A percentile compares a stretch with the other conserved stretches of the same genome.
These are phyloP conservation scores for Atta texana DNA, from an alignment of 1,140 invertebrate species.

Conservation along the genomic window DNA sequence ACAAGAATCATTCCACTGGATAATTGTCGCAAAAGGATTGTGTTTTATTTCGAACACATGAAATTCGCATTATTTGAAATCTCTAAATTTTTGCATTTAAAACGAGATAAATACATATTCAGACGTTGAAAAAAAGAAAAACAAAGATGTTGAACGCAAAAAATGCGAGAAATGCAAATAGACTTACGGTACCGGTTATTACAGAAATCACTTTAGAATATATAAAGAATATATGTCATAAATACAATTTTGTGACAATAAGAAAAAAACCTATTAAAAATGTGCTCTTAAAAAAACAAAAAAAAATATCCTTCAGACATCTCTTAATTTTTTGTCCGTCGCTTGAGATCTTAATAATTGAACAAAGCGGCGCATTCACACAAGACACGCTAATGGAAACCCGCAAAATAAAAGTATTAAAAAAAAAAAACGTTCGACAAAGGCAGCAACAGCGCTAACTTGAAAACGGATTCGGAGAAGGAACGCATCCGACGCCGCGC, in stretches of 20 bases:
- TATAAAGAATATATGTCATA: not conserved
- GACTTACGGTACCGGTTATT: not conserved
- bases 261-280: not conserved
- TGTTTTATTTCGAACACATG: not conserved
- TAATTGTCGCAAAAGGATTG: not conserved
- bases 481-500: not conserved
- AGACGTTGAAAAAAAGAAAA: no score
- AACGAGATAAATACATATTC: no score
- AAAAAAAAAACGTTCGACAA: slow-evolving; percentile 24
- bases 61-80: no score
- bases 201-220: not conserved
- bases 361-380: not conserved
- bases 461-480: not conserved
- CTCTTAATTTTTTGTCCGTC: not conserved
- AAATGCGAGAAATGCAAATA: no score
- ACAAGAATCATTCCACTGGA: not conserved
- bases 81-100: no score
- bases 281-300: not conserved
- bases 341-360: not conserved
- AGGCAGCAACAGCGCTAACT: not conserved
- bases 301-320: not conserved
- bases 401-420: not conserved
- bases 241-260: not conserved
- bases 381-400: not conserved
- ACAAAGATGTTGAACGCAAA: no score